Evolutionary conservation across 2,888 invertebrate genomes (phyloP).

Genomic region (Bellardia pandia): DNA sequence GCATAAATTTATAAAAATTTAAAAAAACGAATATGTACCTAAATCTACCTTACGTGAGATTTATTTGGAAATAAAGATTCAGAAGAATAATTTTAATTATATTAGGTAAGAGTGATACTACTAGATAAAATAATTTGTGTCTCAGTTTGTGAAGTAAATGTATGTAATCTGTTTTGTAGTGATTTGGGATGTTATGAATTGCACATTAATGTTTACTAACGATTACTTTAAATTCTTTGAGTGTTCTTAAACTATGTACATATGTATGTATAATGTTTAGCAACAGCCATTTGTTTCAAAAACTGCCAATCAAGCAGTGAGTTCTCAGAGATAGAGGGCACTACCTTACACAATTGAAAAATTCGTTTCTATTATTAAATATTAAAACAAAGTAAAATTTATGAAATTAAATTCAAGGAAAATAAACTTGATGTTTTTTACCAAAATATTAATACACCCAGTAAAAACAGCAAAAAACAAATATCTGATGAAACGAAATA

Average conservation of each 20-base stretch:
- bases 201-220: too few species aligned
- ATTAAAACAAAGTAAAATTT: neutral
- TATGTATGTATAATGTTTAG: too few species aligned
- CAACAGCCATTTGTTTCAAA: neutral
- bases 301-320: neutral
- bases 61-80: neutral
- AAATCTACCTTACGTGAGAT: neutral
- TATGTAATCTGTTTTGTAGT: too few species aligned
- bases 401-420: constrained; percentile 7
- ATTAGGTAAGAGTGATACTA: too few species aligned
- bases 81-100: too few species aligned
- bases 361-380: neutral
- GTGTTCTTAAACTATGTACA: too few species aligned
- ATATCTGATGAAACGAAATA: constrained; percentile 3
- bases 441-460: neutral
- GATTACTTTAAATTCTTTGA: too few species aligned
- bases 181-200: too few species aligned
- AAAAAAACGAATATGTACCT: constrained; percentile 7
- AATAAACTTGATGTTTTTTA: neutral
- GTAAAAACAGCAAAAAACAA: neutral
- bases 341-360: constrained; percentile 10
- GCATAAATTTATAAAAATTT: neutral
- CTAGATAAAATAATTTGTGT: too few species aligned
- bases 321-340: neutral
- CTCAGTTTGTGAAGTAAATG: too few species aligned